Evolutionary conservation across 2,888 invertebrate species (phyloP).

Genomic region (Achlya flavicornis): DNA sequence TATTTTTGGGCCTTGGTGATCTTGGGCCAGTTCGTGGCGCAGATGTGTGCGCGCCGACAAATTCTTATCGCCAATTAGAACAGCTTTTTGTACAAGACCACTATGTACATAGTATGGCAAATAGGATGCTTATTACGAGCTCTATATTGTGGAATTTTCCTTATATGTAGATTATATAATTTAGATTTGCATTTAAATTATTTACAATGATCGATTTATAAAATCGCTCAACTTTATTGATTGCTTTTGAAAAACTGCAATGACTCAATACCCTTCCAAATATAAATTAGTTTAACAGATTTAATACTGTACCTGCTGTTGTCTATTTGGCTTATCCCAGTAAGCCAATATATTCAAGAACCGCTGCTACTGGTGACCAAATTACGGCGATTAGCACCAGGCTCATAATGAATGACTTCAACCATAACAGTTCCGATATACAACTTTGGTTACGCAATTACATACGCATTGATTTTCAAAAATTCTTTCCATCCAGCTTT

Average conservation of each 20-base stretch:
- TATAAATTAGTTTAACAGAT: too few relatives aligned
- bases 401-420: background rate
- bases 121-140: background rate
- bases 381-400: background rate
- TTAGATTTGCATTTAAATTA: background rate
- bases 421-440: background rate
- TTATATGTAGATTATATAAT: background rate
- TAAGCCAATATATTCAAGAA: background rate
- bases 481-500: background rate
- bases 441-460: background rate
- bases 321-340: background rate
- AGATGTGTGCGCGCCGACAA: slow-evolving; percentile 3
- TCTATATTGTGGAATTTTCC: background rate
- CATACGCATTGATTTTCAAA: background rate
- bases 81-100: background rate
- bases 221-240: too few relatives aligned
- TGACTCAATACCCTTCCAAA: too few relatives aligned
- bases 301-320: too few relatives aligned
- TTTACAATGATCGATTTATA: too few relatives aligned
- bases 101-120: background rate
- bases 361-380: background rate
- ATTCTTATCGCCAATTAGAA: slow-evolving; percentile 3
- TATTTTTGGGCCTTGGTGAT: slow-evolving; percentile 62
- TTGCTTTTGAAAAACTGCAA: too few relatives aligned
- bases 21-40: slow-evolving; percentile 23